phyloP scores from a whole-genome alignment of 92 coral and sea anemone genomes.

The Epizoanthus scotinus region DNA sequence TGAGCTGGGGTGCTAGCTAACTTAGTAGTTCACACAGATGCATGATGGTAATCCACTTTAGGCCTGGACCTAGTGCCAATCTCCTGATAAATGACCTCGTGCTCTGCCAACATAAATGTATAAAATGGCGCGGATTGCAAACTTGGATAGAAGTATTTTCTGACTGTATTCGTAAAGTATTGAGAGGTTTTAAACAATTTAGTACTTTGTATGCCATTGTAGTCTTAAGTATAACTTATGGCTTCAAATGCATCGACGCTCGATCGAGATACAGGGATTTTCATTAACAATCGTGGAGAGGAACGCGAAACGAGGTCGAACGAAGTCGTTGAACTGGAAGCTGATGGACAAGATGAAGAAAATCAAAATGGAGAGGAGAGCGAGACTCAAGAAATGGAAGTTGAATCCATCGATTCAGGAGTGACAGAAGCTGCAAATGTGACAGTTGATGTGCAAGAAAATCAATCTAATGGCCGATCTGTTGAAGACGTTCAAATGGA shows the following conservation, averaged over 20 bases:
- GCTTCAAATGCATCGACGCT: background rate
- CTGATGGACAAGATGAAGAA: background rate
- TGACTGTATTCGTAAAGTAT: too few species aligned
- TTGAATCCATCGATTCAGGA: background rate
- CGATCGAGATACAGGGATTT: background rate
- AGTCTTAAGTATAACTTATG: background rate
- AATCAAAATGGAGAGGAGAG: background rate
- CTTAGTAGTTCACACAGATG: too few species aligned
- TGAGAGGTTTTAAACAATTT: background rate
- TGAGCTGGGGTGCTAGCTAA: too few species aligned
- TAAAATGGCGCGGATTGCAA: slow-evolving; percentile 7
- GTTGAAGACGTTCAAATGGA: slow-evolving; percentile 16
- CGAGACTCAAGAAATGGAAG: slow-evolving; percentile 12
- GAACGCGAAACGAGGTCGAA: background rate
- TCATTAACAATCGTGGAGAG: slow-evolving; percentile 1
- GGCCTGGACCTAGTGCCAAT: slow-evolving; percentile 37
- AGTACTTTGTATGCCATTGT: too few species aligned
- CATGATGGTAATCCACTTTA: too few species aligned
- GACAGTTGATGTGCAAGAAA: background rate
- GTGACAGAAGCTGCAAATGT: slow-evolving; percentile 7
- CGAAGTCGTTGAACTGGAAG: background rate
- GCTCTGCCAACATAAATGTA: background rate
- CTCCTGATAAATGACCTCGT: background rate
- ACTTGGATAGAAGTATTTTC: too few species aligned
- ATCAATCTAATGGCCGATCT: background rate